These are phyloP conservation scores for Saccopteryx leptura DNA, from an alignment of 2,113 vertebrate species.

Conservation along the genomic window DNA sequence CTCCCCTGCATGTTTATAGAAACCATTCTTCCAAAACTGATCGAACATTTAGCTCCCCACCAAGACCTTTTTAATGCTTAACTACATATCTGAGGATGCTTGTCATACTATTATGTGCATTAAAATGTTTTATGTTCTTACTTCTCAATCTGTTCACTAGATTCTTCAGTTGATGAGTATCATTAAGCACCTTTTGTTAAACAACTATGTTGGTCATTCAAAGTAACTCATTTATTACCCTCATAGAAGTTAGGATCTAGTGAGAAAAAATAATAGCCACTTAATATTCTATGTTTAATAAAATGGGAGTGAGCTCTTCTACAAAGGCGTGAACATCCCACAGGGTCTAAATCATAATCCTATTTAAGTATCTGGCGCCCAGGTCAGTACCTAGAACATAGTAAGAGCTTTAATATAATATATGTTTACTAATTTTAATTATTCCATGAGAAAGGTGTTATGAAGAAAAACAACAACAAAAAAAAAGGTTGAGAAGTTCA, in stretches of 20 bases:
- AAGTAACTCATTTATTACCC: not conserved
- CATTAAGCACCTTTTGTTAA: not conserved
- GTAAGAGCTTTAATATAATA: not conserved
- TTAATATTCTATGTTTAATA: not conserved
- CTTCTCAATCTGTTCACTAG: not conserved
- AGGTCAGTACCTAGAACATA: not conserved
- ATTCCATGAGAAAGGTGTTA: not conserved
- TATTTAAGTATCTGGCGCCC: not conserved
- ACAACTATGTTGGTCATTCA: not conserved
- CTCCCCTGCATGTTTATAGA: not conserved
- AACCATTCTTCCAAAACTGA: not conserved
- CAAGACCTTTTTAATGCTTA: not conserved
- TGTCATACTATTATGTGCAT: not conserved
- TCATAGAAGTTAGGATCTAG: conserved; percentile 40
- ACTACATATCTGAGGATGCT: not conserved
- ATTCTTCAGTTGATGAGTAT: conserved; percentile 28
- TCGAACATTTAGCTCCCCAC: not conserved
- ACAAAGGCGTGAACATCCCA: not conserved
- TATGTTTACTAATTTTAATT: conserved; percentile 6
- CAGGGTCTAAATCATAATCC: not conserved
- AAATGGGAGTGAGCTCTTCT: not conserved
- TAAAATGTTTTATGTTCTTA: not conserved
- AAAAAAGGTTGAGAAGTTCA: not conserved
- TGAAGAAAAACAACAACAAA: not conserved
- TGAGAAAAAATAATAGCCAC: conserved; percentile 16